phyloP scores from a whole-genome alignment of 2,797 vertebrate genomes.

The Megaceryle alcyon region DNA sequence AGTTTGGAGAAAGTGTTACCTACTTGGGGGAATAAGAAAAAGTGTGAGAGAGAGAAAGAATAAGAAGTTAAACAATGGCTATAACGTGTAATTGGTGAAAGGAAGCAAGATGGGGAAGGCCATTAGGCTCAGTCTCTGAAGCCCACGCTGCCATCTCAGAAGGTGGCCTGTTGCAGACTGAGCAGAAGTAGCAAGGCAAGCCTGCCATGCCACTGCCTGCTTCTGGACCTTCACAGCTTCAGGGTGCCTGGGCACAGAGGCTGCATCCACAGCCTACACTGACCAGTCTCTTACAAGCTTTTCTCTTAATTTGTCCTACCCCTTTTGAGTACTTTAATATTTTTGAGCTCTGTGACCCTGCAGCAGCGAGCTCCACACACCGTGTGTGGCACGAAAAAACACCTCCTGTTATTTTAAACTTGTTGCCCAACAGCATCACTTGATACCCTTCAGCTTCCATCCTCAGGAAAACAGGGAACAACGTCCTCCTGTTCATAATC shows the following conservation, averaged over 20 bases:
- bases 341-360: background rate
- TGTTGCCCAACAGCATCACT: background rate
- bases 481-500: background rate
- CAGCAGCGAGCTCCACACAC: background rate
- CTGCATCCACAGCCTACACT: background rate
- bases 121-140: background rate
- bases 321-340: background rate
- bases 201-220: background rate
- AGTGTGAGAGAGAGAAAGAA: accelerated
- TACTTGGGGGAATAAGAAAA: background rate
- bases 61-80: background rate
- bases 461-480: background rate
- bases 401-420: background rate
- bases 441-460: background rate
- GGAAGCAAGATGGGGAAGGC: background rate
- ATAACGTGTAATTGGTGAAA: background rate
- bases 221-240: background rate
- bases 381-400: background rate
- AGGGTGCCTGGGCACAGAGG: background rate
- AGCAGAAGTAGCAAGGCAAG: background rate
- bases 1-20: background rate
- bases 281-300: background rate
- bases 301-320: background rate
- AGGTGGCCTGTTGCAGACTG: background rate
- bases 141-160: accelerated